Evolutionary conservation across 2,113 vertebrate genomes (phyloP).

Genomic region (Cnemophilus loriae): DNA sequence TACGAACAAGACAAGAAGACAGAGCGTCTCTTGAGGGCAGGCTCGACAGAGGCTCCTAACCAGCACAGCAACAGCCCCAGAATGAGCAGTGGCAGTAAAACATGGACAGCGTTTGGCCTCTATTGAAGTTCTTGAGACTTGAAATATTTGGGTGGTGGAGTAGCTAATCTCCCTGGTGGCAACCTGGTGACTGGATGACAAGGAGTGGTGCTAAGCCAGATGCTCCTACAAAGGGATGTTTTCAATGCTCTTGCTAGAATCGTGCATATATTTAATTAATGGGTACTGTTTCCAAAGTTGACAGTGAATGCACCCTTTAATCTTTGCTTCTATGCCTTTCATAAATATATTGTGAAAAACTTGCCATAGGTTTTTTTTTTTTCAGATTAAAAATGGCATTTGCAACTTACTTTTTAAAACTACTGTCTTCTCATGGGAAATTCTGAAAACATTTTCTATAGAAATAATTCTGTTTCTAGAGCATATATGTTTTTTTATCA

Average conservation of each 20-base stretch:
- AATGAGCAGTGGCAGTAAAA: not conserved
- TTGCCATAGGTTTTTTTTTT: not conserved
- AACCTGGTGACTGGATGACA: not conserved
- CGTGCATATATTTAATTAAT: not conserved
- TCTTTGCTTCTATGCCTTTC: conserved; percentile 10
- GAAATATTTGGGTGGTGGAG: not conserved
- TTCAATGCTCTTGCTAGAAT: not conserved
- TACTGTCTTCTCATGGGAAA: conserved; percentile 31
- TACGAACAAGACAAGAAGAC: not conserved
- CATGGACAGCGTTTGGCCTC: not conserved
- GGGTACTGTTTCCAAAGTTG: not conserved
- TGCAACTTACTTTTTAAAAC: conserved; percentile 17
- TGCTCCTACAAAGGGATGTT: not conserved
- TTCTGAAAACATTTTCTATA: conserved; percentile 20
- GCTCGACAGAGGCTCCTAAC: not conserved
- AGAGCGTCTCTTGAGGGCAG: not conserved
- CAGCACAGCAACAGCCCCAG: not conserved
- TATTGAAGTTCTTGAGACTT: not conserved
- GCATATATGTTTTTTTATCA: conserved; percentile 24
- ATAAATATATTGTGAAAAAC: not conserved
- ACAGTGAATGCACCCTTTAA: not conserved
- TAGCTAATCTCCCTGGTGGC: not conserved
- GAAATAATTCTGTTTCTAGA: conserved; percentile 36
- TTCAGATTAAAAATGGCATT: not conserved
- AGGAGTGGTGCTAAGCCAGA: not conserved